Evolutionary conservation across 2,797 vertebrate genomes (phyloP).

Genomic region (Epinephelus awoara): DNA sequence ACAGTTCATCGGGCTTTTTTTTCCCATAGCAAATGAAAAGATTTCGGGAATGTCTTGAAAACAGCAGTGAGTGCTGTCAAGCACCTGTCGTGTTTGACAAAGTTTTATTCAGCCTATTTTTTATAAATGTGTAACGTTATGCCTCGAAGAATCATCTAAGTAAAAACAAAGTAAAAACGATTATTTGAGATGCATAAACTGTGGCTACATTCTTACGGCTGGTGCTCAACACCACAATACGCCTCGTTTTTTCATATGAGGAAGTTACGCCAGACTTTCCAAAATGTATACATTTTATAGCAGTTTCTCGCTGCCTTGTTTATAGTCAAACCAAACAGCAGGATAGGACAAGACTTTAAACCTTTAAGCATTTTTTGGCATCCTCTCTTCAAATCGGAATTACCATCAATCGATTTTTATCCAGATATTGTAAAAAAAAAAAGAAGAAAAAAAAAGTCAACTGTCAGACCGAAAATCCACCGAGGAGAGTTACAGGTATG

Average conservation of each 20-base stretch:
- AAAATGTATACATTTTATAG: not conserved
- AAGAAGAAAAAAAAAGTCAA: not conserved
- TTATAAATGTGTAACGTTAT: too few species aligned
- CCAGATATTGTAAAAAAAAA: too few species aligned
- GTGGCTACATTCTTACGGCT: not conserved
- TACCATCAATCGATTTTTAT: not conserved
- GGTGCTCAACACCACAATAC: not conserved
- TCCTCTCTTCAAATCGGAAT: not conserved
- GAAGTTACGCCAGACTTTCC: conserved; percentile 16
- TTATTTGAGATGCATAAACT: not conserved
- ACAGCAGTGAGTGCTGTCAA: not conserved
- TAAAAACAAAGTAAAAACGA: not conserved
- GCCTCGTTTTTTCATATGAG: not conserved
- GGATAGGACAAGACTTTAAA: not conserved
- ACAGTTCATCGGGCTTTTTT: not conserved
- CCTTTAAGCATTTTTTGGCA: not conserved
- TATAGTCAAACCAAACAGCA: not conserved
- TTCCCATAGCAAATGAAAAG: not conserved
- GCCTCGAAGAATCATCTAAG: not conserved
- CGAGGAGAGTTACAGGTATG: not conserved
- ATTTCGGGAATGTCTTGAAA: not conserved
- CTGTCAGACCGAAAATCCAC: not conserved
- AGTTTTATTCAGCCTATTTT: not conserved
- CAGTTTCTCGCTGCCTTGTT: not conserved
- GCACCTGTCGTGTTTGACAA: not conserved